Evolutionary conservation across 1,140 invertebrate genomes (phyloP).

Genomic region (Solen grandis): DNA sequence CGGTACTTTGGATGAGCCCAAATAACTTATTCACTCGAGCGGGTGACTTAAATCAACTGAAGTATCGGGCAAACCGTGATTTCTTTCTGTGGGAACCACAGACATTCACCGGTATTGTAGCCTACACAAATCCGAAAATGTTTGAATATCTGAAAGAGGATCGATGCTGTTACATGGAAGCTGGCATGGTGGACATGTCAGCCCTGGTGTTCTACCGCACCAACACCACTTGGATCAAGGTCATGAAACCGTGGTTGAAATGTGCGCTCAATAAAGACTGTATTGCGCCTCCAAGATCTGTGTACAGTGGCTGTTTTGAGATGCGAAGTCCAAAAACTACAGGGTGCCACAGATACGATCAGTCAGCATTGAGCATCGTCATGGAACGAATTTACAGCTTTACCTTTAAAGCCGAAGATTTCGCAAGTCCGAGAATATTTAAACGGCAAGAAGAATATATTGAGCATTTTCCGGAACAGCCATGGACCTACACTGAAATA

Average conservation of each 20-base stretch:
- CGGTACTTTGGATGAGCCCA: slow-evolving; percentile 70
- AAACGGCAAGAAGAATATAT: slow-evolving; percentile 35
- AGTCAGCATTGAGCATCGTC: slow-evolving; percentile 73
- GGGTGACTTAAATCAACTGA: slow-evolving; percentile 63
- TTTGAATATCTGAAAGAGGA: slow-evolving; percentile 69
- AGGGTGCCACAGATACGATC: slow-evolving; percentile 74
- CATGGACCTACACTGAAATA: slow-evolving; percentile 61
- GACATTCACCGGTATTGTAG: slow-evolving; percentile 56
- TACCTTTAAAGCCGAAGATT: slow-evolving; percentile 62
- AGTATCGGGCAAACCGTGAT: slow-evolving; percentile 59
- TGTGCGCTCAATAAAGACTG: slow-evolving; percentile 71
- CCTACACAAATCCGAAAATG: slow-evolving; percentile 69
- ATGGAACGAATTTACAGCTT: slow-evolving; percentile 68
- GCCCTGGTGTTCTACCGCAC: slow-evolving; percentile 71
- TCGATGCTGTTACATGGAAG: slow-evolving; percentile 66
- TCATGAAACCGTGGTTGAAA: slow-evolving; percentile 75
- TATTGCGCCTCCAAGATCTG: slow-evolving; percentile 66
- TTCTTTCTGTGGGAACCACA: slow-evolving; percentile 71
- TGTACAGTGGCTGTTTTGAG: slow-evolving; percentile 69
- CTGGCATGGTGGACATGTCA: slow-evolving; percentile 64
- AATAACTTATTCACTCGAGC: slow-evolving; percentile 62
- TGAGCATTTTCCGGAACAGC: slow-evolving; percentile 62
- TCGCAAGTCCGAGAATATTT: slow-evolving; percentile 45
- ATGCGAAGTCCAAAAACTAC: slow-evolving; percentile 71
- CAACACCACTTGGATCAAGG: slow-evolving; percentile 63